Evolutionary conservation across 1,140 invertebrate genomes (phyloP).

Genomic region (Drosophila kepulauana): DNA sequence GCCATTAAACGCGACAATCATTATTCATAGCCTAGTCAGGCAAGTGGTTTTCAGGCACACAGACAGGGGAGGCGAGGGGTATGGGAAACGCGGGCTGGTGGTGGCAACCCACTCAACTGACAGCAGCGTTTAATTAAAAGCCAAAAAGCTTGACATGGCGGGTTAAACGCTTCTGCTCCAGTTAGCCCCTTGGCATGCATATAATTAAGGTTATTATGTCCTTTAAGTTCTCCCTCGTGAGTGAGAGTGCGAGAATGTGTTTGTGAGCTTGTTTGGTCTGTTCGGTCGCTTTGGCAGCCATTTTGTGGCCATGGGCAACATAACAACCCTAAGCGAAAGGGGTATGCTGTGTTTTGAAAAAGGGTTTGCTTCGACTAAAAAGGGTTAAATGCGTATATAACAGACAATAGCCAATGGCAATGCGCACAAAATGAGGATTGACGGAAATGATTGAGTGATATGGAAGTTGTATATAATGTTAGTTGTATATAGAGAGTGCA

Average conservation of each 20-base stretch:
- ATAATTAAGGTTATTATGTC: constrained; percentile 51
- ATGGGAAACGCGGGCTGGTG: not conserved
- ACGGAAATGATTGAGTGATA: too few species aligned
- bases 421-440: not conserved
- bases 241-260: not conserved
- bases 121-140: constrained; percentile 64
- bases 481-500: too few species aligned
- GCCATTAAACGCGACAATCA: constrained; percentile 51
- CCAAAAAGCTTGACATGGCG: constrained; percentile 42
- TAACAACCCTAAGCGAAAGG: constrained; percentile 37
- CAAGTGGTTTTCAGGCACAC: not conserved
- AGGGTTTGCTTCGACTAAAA: constrained; percentile 45
- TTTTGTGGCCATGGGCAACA: constrained; percentile 39
- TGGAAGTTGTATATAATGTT: too few species aligned
- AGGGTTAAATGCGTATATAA: constrained; percentile 28
- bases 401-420: constrained; percentile 54
- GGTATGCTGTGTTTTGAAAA: constrained; percentile 14
- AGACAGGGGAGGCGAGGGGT: not conserved
- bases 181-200: constrained; percentile 30
- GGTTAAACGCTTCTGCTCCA: constrained; percentile 56
- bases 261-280: constrained; percentile 10
- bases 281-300: constrained; percentile 25
- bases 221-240: constrained; percentile 18
- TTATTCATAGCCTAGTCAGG: constrained; percentile 51
- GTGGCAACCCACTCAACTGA: constrained; percentile 48